phyloP scores from a whole-genome alignment of 2,797 vertebrate genomes.

The Sebastes oblongus region DNA sequence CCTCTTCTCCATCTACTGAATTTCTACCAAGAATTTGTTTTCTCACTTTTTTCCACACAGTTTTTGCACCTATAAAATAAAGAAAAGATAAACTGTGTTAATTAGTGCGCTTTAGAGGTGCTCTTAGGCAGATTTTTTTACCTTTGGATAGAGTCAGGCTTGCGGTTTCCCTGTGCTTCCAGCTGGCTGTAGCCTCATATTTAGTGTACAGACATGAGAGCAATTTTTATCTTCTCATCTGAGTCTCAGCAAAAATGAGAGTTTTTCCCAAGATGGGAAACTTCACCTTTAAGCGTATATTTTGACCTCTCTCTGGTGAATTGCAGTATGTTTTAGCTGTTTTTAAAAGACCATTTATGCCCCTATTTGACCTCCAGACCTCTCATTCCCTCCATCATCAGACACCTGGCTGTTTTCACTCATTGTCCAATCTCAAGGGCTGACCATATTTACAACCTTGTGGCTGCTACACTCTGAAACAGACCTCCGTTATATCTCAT shows the following conservation, averaged over 20 bases:
- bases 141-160: background rate
- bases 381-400: background rate
- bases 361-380: background rate
- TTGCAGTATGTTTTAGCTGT: background rate
- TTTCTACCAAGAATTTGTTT: background rate
- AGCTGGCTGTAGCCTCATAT: background rate
- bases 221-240: background rate
- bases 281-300: background rate
- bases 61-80: background rate
- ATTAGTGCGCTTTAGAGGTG: background rate
- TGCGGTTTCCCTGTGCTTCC: no score
- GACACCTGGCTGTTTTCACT: background rate
- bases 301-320: background rate
- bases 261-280: no score
- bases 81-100: background rate
- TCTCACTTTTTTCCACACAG: background rate
- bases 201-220: background rate
- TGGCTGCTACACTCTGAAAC: background rate
- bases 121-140: background rate
- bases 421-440: slow-evolving; percentile 1
- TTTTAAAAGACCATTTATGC: background rate
- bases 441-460: background rate
- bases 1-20: no score
- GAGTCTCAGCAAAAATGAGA: background rate
- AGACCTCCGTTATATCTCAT: background rate